These are phyloP conservation scores for Thermophis baileyi DNA, from an alignment of 2,113 vertebrate genomes.

Conservation along the genomic window DNA sequence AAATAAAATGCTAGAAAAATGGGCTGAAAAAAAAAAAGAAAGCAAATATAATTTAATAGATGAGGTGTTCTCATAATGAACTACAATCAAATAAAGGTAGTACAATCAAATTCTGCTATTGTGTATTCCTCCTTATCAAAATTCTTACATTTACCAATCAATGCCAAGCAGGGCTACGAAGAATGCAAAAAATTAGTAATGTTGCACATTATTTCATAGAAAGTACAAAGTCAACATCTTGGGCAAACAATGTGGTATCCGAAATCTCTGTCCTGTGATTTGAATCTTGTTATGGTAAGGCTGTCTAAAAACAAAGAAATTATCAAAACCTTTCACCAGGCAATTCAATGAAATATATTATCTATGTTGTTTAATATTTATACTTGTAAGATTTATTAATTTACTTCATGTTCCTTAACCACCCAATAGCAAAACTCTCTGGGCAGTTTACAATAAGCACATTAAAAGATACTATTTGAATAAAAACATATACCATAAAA, in stretches of 20 bases:
- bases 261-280: neutral
- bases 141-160: neutral
- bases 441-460: neutral
- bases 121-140: neutral
- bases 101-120: neutral
- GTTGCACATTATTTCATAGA: neutral
- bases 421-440: neutral
- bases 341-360: neutral
- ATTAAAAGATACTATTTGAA: no score
- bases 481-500: no score
- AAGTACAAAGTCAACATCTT: neutral
- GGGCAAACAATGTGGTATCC: neutral
- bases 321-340: neutral
- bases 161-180: neutral
- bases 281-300: neutral
- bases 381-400: neutral
- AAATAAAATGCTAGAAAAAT: no score
- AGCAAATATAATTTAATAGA: neutral
- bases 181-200: neutral
- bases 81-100: neutral
- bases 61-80: neutral
- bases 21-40: no score
- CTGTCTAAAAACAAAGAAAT: neutral
- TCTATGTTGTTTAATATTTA: neutral
- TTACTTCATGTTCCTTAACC: neutral